Conservation (phyloP, 1,140 invertebrate genomes). For the Halyomorpha halys region DNA sequence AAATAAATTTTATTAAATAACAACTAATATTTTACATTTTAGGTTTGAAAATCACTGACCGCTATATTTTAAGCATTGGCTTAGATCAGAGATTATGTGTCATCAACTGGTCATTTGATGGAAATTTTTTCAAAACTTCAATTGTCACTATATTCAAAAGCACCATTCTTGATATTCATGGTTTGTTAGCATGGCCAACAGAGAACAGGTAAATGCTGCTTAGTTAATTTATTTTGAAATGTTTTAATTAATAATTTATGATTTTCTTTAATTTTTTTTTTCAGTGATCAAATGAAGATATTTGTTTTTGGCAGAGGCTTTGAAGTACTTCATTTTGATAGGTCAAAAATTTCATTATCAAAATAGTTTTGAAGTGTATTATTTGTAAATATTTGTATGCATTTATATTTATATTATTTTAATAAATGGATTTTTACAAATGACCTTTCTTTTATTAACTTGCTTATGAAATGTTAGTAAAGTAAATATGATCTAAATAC, state of each 20-base stretch:
- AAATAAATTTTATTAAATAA: neutral
- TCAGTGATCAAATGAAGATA: neutral
- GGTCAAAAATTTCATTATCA: neutral
- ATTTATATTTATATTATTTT: no score
- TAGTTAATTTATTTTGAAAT: neutral
- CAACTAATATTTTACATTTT: neutral
- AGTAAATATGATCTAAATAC: no score
- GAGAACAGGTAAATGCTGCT: neutral
- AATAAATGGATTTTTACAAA: no score
- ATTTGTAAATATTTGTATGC: no score
- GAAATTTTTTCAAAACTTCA: neutral
- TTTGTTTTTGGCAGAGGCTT: neutral
- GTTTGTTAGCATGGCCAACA: neutral
- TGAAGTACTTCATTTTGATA: constrained; percentile 2
- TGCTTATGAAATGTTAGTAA: no score
- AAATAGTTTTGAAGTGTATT: no score
- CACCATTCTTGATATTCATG: constrained; percentile 7
- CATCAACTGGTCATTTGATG: neutral
- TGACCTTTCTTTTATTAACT: no score
- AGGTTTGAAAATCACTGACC: neutral
- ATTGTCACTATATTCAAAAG: neutral
- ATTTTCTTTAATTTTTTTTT: neutral
- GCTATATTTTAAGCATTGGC: neutral
- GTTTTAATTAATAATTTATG: neutral
- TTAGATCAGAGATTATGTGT: constrained; percentile 3